These are phyloP conservation scores for Protula sp. DNA, from an alignment of 2,888 invertebrate genomes.

Conservation along the genomic window DNA sequence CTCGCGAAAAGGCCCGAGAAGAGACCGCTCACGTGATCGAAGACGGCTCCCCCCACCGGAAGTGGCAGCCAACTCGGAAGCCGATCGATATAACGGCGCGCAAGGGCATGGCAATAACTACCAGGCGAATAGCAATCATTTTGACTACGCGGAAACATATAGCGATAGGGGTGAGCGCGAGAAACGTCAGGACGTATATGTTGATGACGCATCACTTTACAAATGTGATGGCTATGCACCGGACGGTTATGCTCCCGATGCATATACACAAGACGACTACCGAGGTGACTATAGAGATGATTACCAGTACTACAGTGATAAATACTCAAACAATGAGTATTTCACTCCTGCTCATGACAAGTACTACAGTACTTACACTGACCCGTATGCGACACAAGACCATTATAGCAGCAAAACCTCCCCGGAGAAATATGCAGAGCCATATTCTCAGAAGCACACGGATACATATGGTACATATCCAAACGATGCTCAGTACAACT, in stretches of 20 bases:
- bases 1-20: not conserved
- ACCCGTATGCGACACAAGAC: too few relatives aligned
- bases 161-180: not conserved
- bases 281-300: not conserved
- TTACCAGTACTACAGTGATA: constrained; percentile 3
- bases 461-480: too few relatives aligned
- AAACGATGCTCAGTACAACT: too few relatives aligned
- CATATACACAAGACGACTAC: not conserved
- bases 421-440: too few relatives aligned
- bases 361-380: too few relatives aligned
- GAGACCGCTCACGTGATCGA: not conserved
- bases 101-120: not conserved
- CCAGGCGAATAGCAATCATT: not conserved
- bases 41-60: not conserved
- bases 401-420: too few relatives aligned
- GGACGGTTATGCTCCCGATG: too few relatives aligned
- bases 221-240: not conserved
- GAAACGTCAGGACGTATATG: not conserved
- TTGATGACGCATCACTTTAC: not conserved
- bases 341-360: too few relatives aligned
- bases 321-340: too few relatives aligned
- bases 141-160: not conserved
- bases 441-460: too few relatives aligned
- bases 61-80: not conserved
- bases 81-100: not conserved